Evolutionary conservation across 2,888 invertebrate genomes (phyloP).

Genomic region (Teinopalpus imperialis): DNA sequence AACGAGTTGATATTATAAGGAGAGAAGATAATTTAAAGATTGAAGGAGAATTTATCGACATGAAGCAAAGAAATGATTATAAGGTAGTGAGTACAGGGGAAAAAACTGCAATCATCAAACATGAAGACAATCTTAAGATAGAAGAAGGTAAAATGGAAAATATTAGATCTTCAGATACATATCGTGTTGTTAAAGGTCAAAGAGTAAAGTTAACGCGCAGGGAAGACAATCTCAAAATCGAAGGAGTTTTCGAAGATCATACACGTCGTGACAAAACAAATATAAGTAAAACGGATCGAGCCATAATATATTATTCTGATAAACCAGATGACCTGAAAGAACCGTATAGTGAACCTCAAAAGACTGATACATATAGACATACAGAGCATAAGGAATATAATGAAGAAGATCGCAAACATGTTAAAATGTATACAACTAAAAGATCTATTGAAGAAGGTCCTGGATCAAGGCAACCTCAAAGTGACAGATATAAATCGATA

Average conservation of each 20-base stretch:
- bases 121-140: conserved; percentile 84
- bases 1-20: conserved; percentile 82
- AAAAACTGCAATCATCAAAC: conserved; percentile 75
- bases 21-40: conserved; percentile 84
- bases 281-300: conserved; percentile 79
- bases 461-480: not conserved
- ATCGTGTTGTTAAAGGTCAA: conserved; percentile 78
- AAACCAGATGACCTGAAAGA: conserved; percentile 51
- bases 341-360: conserved; percentile 2
- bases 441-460: not conserved
- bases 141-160: conserved; percentile 84
- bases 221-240: conserved; percentile 83
- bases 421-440: not conserved
- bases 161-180: conserved; percentile 76
- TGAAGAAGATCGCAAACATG: conserved; percentile 6
- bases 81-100: conserved; percentile 72
- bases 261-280: conserved; percentile 82
- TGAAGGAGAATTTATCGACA: conserved; percentile 82
- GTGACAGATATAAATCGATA: conserved; percentile 12
- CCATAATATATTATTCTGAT: conserved; percentile 79
- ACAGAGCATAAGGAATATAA: not conserved
- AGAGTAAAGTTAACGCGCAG: conserved; percentile 76
- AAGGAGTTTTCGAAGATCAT: conserved; percentile 84
- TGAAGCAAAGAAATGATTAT: conserved; percentile 81
- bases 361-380: not conserved